Conservation (phyloP, 2,113 vertebrate genomes). For the Mormoops blainvillei region DNA sequence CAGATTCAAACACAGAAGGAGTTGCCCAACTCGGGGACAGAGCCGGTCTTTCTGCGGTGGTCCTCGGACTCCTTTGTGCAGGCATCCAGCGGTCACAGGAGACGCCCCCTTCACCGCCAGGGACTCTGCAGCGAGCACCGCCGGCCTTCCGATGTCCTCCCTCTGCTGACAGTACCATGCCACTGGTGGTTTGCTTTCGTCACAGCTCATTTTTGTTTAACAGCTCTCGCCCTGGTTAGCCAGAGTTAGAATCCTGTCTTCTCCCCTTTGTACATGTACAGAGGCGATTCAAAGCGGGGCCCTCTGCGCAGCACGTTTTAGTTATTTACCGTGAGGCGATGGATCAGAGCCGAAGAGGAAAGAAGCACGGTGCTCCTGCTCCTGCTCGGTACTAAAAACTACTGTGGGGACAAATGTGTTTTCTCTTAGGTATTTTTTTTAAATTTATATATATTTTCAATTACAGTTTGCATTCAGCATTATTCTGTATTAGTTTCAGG, state of each 20-base stretch:
- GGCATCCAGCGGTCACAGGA: not conserved
- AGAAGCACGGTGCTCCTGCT: not conserved
- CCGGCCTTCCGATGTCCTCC: not conserved
- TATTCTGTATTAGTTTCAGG: not conserved
- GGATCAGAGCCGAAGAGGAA: not conserved
- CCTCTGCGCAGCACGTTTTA: not conserved
- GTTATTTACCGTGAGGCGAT: not conserved
- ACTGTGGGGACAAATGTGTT: too few relatives aligned
- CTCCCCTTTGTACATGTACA: not conserved
- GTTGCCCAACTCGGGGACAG: not conserved
- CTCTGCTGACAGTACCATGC: not conserved
- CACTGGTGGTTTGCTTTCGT: not conserved
- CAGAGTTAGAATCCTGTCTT: not conserved
- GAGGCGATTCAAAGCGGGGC: not conserved
- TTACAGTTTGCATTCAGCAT: not conserved
- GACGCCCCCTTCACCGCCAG: not conserved
- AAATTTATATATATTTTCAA: not conserved
- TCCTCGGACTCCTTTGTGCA: not conserved
- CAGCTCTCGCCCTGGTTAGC: not conserved
- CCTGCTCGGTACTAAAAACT: not conserved
- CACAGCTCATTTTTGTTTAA: not conserved
- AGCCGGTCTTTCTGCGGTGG: fast-evolving
- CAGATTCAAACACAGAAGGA: not conserved
- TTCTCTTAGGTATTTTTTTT: not conserved
- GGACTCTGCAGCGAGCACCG: fast-evolving